Conservation (phyloP, 23 tunicate species). For the Phallusia fumigata region DNA sequence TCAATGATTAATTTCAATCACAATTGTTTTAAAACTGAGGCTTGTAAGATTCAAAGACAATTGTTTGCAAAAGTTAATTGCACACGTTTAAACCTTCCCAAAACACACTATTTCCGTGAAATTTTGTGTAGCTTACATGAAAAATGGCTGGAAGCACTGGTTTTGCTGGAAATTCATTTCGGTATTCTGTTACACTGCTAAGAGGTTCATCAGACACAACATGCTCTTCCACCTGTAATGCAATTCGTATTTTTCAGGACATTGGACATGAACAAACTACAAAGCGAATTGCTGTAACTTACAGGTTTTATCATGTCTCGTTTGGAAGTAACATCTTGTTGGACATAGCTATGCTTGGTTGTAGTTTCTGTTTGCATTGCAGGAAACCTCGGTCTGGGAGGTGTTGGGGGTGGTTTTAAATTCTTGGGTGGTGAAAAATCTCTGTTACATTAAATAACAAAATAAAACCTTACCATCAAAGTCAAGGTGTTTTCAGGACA, state of each 20-base stretch:
- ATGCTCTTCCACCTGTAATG: slow-evolving; percentile 63
- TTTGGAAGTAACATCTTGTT: slow-evolving; percentile 50
- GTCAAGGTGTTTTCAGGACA: too few relatives aligned
- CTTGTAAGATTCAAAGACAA: too few relatives aligned
- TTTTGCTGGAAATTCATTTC: slow-evolving; percentile 57
- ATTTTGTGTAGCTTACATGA: too few relatives aligned
- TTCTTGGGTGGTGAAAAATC: slow-evolving; percentile 42
- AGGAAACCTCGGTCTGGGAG: slow-evolving; percentile 51
- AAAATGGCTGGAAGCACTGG: slow-evolving; percentile 51
- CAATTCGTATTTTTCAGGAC: neutral
- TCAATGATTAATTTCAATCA: too few relatives aligned
- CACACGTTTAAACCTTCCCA: too few relatives aligned
- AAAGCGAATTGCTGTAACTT: neutral
- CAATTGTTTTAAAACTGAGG: too few relatives aligned
- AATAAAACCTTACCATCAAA: neutral
- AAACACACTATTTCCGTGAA: too few relatives aligned
- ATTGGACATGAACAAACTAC: neutral
- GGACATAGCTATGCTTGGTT: slow-evolving; percentile 43
- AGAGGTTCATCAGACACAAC: slow-evolving; percentile 62
- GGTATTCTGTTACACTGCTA: slow-evolving; percentile 48
- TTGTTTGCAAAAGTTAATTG: too few relatives aligned
- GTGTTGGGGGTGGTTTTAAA: slow-evolving; percentile 44
- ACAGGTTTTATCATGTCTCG: slow-evolving; percentile 72
- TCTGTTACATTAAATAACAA: slow-evolving; percentile 7
- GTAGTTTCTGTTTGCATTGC: slow-evolving; percentile 71